Evolutionary conservation across 2,113 vertebrate species (phyloP), one percentile per base, ranked within the genome.

Genomic region (Centropristis striata): DNA sequence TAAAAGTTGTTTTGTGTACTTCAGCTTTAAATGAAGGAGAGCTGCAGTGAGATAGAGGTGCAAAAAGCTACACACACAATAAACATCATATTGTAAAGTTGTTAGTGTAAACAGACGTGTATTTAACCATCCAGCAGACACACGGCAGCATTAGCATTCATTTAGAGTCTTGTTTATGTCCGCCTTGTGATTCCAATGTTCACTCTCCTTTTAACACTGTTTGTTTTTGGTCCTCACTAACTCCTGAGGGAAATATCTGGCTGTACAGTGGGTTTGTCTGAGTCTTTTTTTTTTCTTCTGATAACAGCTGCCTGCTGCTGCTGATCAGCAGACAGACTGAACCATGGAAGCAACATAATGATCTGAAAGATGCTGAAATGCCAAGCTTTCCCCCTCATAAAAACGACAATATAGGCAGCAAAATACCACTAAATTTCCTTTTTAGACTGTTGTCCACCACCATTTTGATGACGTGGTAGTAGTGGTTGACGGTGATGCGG

Each of bases 241-340:
- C 47, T 74, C 49, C 25, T 75, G 25, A 32, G 37, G 39, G 49
- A 55, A 46, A 25, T 36, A 46, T 75, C 20, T 44, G 25, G 5
- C 25, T 68, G 64, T 28, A 27, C 23, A 16, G 7, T 36, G 25
- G 39, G 10, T 66, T 32, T 25, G 46, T 47, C 50, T 7, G 15
- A 39, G 16, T 16, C 4, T 49, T 47, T 37, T 1, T 21, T 8
- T n/a, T n/a, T 20, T 9, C 18, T 21, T 4, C 8, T 51, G 63
- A 44, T 41, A 50, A 60, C 28, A 10, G 16, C 15, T 28, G 5
- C 7, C 18, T 46, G 63, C 20, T 32, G 18, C 46, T 50, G 46
- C 28, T 42, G 36, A 68, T 18, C 1, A 8, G 28, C 1, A 2
- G 20, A 37, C 27, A 59, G 20, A 32, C 21, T 27, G 36, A 12